Conservation (phyloP, 1,140 invertebrate genomes). For the Thalassaphorura encarpata region DNA sequence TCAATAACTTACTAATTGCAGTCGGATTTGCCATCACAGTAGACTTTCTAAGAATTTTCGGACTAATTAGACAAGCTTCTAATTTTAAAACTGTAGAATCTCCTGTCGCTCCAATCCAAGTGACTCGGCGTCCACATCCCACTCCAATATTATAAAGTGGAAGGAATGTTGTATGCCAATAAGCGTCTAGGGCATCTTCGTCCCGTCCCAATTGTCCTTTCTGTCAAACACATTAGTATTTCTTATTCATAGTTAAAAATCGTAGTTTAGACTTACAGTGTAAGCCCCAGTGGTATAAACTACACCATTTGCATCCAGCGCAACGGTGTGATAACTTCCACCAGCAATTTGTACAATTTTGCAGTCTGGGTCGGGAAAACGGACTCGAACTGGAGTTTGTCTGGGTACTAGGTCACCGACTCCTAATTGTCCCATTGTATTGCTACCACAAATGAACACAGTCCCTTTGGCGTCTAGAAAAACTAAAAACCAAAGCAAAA, state of each 20-base stretch:
- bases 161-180: slow-evolving; percentile 38
- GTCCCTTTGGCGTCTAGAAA: slow-evolving; percentile 63
- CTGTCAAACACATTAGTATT: slow-evolving; percentile 39
- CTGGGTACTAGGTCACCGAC: slow-evolving; percentile 68
- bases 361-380: slow-evolving; percentile 50
- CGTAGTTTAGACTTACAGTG: slow-evolving; percentile 49
- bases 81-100: slow-evolving; percentile 92
- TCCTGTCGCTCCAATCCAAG: slow-evolving; percentile 85
- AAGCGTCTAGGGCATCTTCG: slow-evolving; percentile 12
- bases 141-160: slow-evolving; percentile 49
- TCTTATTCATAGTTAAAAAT: background rate
- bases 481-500: slow-evolving; percentile 41
- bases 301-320: slow-evolving; percentile 79
- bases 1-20: slow-evolving; percentile 51
- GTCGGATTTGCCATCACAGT: slow-evolving; percentile 67
- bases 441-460: slow-evolving; percentile 79
- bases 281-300: slow-evolving; percentile 89
- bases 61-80: slow-evolving; percentile 84
- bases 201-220: slow-evolving; percentile 74
- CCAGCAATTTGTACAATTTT: slow-evolving; percentile 64
- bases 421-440: slow-evolving; percentile 88
- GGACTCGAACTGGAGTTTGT: slow-evolving; percentile 62
- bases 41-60: slow-evolving; percentile 68
- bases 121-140: slow-evolving; percentile 66
- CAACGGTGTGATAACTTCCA: slow-evolving; percentile 88